Evolutionary conservation across 2,113 vertebrate species (phyloP), one percentile per base, ranked within the genome.

Genomic region (Aegithalos caudatus): DNA sequence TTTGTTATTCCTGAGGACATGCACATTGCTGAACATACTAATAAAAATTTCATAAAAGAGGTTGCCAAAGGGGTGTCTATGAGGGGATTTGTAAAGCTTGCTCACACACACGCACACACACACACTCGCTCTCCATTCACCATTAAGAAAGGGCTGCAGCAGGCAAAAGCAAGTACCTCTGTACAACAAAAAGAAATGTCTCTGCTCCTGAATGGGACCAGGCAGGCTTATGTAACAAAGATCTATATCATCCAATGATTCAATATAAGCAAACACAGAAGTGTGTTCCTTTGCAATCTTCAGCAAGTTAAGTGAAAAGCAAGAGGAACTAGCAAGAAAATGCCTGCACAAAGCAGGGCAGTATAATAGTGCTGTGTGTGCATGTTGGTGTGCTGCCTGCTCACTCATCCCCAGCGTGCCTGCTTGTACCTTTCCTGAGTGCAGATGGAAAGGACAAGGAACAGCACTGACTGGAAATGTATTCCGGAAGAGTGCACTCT

Each of bases 31-130:
- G 97, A 95, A 96, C 94, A 97, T 78, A 92, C 92, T 97, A 97
- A 97, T 97, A 97, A 97, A 97, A 97, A 97, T 96, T 97, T 97
- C 97, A 97, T 97, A 96, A 89, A 96, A 97, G 94, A 95, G 89
- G 78, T 92, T 95, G 95, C 94, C 97, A 91, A 92, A 94, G 85
- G 77, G 80, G 56, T 94, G 77, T 72, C 54, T 67, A 10, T 85
- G 69, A 78, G 81, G 61, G 81, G 92, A 83, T 94, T 94, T 94
- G 88, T 95, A 95, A 89, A 88, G 85, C 90, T 76, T 6, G 3
- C 51, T 47, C 86, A 33, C 57, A n/a, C 48, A 33, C 42, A 28
- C 38, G 35, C 56, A 57, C 56, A 35, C 73, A 28, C 72, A 12
- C 83, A 27, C 51, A 20, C 29, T 23, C 12, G 3, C 24, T 61